These are phyloP conservation scores for Arctocebus calabarensis DNA, from an alignment of 2,797 vertebrate genomes.

Conservation along the genomic window DNA sequence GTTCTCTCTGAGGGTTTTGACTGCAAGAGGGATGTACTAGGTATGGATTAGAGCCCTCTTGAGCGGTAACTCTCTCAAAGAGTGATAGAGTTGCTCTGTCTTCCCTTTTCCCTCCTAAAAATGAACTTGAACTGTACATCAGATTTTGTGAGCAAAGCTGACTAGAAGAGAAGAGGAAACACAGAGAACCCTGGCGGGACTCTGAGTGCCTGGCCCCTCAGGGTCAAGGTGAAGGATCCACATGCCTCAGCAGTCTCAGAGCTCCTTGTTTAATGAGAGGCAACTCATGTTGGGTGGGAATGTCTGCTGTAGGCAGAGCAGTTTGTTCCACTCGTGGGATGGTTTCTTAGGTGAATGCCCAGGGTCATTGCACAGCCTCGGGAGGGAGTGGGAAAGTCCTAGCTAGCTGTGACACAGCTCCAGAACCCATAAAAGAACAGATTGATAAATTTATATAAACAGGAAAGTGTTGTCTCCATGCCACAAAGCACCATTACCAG, in stretches of 20 bases:
- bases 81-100: neutral
- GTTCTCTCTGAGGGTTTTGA: neutral
- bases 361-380: neutral
- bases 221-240: neutral
- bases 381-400: neutral
- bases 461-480: neutral
- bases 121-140: neutral
- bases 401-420: neutral
- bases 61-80: neutral
- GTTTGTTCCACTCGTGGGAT: neutral
- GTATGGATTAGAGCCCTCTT: neutral
- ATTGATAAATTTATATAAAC: neutral
- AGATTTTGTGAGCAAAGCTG: neutral
- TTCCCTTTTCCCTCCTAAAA: neutral
- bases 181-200: too few species aligned
- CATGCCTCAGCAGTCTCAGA: neutral
- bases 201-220: neutral
- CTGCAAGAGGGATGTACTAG: neutral
- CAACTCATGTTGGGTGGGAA: fast-evolving
- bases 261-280: neutral
- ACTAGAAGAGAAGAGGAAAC: neutral
- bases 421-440: neutral
- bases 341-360: neutral
- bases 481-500: neutral
- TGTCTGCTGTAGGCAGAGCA: neutral